Conservation (phyloP, 2,888 invertebrate genomes). For the Idaea dimidiata region DNA sequence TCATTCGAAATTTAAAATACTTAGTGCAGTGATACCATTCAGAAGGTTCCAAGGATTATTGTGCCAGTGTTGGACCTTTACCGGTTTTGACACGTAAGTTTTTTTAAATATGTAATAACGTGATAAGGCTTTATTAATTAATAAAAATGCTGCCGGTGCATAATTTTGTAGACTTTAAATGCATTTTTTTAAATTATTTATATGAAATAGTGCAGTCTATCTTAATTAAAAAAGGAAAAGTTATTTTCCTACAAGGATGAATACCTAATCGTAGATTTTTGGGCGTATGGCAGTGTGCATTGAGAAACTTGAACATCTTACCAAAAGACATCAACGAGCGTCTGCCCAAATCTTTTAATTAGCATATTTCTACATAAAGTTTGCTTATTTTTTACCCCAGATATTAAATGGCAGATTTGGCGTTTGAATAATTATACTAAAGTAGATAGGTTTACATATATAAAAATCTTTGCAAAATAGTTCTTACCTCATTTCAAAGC, state of each 20-base stretch:
- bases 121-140: background rate
- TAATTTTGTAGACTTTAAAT: background rate
- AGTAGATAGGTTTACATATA: background rate
- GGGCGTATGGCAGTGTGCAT: background rate
- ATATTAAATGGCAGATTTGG: background rate
- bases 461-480: background rate
- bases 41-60: slow-evolving; percentile 66
- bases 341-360: slow-evolving; percentile 14
- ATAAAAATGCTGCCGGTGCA: background rate
- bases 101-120: background rate
- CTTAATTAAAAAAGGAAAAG: background rate
- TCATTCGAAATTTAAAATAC: slow-evolving; percentile 52
- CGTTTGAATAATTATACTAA: background rate
- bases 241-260: background rate
- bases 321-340: slow-evolving; percentile 69
- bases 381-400: background rate
- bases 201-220: background rate
- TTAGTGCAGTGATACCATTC: slow-evolving; percentile 59
- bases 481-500: background rate
- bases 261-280: too few relatives aligned
- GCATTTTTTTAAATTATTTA: background rate
- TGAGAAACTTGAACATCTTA: slow-evolving; percentile 27
- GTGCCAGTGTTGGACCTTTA: slow-evolving; percentile 37
- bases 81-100: slow-evolving; percentile 6
- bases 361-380: background rate